Percentiles rank a stretch among this genome's conserved stretches.
These are phyloP conservation scores for Chaetura pelagica DNA, from an alignment of 2,113 vertebrate species.

Conservation along the genomic window DNA sequence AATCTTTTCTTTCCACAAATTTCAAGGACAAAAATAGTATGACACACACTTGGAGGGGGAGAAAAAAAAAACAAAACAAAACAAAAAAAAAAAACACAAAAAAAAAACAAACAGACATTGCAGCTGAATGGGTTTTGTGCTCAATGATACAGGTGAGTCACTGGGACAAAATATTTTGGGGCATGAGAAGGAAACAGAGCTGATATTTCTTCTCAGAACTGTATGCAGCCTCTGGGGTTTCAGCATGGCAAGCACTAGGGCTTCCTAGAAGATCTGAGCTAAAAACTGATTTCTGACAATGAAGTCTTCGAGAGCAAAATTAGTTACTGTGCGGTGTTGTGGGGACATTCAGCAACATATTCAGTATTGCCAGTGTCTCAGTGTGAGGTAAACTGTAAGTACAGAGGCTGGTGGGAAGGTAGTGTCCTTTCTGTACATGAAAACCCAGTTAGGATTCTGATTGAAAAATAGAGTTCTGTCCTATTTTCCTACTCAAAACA, in stretches of 20 bases:
- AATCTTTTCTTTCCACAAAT: not conserved
- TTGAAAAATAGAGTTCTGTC: not conserved
- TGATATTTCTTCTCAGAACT: not conserved
- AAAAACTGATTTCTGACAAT: not conserved
- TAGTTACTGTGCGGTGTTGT: rapidly evolving
- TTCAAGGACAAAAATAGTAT: not conserved
- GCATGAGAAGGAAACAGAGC: not conserved
- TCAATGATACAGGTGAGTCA: not conserved
- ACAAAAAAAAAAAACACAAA: no score
- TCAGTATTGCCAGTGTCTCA: not conserved
- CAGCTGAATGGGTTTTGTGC: not conserved
- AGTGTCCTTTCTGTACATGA: not conserved
- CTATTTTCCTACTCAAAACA: not conserved
- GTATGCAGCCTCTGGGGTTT: not conserved
- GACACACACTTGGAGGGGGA: not conserved
- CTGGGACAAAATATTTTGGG: not conserved
- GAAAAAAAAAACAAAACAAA: no score
- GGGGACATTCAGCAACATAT: not conserved
- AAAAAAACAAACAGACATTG: rapidly evolving
- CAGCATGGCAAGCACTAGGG: not conserved
- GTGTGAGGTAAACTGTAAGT: not conserved
- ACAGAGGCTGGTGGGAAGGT: not conserved
- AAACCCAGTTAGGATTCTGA: not conserved
- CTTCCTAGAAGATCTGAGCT: not conserved
- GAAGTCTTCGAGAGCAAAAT: not conserved